These are phyloP conservation scores for Micropoecilia bifurca DNA, from an alignment of 2,797 vertebrate species.

Conservation along the genomic window DNA sequence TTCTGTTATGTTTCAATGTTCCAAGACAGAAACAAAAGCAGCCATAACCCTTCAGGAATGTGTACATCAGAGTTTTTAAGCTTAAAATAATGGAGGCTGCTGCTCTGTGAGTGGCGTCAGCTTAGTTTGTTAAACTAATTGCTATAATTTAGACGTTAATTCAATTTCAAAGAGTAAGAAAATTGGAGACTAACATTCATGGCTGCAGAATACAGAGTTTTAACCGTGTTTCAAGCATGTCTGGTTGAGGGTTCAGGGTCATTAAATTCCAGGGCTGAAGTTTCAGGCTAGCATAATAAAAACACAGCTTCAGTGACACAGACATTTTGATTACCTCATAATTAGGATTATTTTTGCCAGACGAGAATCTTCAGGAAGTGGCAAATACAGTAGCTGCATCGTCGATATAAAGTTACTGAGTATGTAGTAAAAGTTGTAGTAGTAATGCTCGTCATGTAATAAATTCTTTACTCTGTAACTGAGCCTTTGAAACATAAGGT, in stretches of 20 bases:
- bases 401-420: neutral
- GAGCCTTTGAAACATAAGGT: neutral
- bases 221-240: neutral
- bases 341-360: neutral
- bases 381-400: no score
- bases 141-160: neutral
- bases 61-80: neutral
- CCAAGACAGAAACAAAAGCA: neutral
- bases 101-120: neutral
- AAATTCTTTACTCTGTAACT: neutral
- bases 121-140: neutral
- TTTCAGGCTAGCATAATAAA: neutral
- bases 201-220: neutral
- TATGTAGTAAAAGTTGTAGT: no score
- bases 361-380: neutral
- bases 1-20: neutral
- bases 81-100: neutral
- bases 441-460: neutral
- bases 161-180: neutral
- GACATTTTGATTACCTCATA: constrained; percentile 10
- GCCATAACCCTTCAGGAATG: neutral
- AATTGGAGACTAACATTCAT: neutral
- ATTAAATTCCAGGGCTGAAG: neutral
- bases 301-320: neutral
- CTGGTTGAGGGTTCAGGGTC: neutral